phyloP scores from a whole-genome alignment of 1,140 invertebrate species.

The Galleria mellonella region DNA sequence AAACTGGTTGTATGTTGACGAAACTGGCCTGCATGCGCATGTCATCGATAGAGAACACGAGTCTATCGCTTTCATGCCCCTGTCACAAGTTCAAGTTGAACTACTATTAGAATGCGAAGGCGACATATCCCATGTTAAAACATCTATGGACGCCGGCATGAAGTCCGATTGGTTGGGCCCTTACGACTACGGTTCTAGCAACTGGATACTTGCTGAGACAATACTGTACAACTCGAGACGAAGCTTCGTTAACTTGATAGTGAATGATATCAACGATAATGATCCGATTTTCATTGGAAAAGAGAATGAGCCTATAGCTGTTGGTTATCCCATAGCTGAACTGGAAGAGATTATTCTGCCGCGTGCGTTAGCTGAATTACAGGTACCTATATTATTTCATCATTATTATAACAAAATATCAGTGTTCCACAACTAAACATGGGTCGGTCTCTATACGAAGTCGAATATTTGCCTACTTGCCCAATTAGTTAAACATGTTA shows the following conservation, averaged over 20 bases:
- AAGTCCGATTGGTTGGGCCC: slow-evolving; percentile 22
- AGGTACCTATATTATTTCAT: slow-evolving; percentile 33
- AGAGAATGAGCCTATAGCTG: slow-evolving; percentile 46
- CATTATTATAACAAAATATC: no score
- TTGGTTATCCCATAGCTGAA: slow-evolving; percentile 62
- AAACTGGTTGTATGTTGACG: slow-evolving; percentile 52
- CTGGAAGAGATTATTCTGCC: slow-evolving; percentile 52
- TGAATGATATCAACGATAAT: slow-evolving; percentile 73
- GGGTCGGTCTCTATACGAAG: no score
- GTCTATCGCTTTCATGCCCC: slow-evolving; percentile 63
- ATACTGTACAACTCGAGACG: slow-evolving; percentile 46
- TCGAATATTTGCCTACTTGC: no score
- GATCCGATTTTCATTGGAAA: slow-evolving; percentile 54
- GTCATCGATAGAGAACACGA: slow-evolving; percentile 61
- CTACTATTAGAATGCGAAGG: slow-evolving; percentile 40
- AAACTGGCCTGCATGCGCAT: slow-evolving; percentile 36
- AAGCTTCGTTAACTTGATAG: slow-evolving; percentile 61
- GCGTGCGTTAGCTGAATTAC: slow-evolving; percentile 51
- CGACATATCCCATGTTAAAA: slow-evolving; percentile 29
- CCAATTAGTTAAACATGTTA: no score
- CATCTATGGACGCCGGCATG: slow-evolving; percentile 17
- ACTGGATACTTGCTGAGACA: slow-evolving; percentile 55
- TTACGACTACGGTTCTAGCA: slow-evolving; percentile 48
- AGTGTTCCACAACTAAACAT: no score
- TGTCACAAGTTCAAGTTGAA: slow-evolving; percentile 67